A percentile compares a stretch with the other conserved stretches of the same genome.
Evolutionary conservation across 2,888 invertebrate genomes (phyloP).

Genomic region (Rhorus exstirpatorius): DNA sequence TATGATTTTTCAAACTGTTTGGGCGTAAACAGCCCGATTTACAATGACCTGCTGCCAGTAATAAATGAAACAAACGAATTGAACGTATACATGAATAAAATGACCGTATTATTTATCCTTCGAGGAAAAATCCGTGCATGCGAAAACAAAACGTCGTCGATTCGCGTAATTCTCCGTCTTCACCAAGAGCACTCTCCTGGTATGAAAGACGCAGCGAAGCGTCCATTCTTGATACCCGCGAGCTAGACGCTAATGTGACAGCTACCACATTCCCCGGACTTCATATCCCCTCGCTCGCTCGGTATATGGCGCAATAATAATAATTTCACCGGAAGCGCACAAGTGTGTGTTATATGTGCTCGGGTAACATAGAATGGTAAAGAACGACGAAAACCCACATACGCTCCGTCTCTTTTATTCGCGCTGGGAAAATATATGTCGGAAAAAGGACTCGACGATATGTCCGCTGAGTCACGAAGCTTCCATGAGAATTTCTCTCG

Average conservation of each 20-base stretch:
- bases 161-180: slow-evolving; percentile 23
- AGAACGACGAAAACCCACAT: slow-evolving; percentile 11
- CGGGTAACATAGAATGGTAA: background rate
- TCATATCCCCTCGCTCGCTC: slow-evolving; percentile 60
- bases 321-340: slow-evolving; percentile 56
- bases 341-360: background rate
- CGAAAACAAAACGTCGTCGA: slow-evolving; percentile 48
- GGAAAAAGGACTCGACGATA: slow-evolving; percentile 46
- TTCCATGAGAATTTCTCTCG: slow-evolving; percentile 46
- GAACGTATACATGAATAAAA: slow-evolving; percentile 10
- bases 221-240: slow-evolving; percentile 77
- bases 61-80: slow-evolving; percentile 4
- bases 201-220: slow-evolving; percentile 54
- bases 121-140: slow-evolving; percentile 19
- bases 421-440: slow-evolving; percentile 13
- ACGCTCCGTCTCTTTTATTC: slow-evolving; percentile 8
- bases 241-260: slow-evolving; percentile 83
- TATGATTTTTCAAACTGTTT: too few relatives aligned
- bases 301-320: slow-evolving; percentile 62
- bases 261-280: slow-evolving; percentile 79
- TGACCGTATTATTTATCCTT: background rate
- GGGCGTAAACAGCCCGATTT: too few relatives aligned
- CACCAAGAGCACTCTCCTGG: slow-evolving; percentile 15
- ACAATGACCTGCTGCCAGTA: too few relatives aligned
- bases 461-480: slow-evolving; percentile 54